These are phyloP conservation scores for Pseudeuparius sepicola DNA, from an alignment of 2,888 invertebrate genomes.

Conservation along the genomic window DNA sequence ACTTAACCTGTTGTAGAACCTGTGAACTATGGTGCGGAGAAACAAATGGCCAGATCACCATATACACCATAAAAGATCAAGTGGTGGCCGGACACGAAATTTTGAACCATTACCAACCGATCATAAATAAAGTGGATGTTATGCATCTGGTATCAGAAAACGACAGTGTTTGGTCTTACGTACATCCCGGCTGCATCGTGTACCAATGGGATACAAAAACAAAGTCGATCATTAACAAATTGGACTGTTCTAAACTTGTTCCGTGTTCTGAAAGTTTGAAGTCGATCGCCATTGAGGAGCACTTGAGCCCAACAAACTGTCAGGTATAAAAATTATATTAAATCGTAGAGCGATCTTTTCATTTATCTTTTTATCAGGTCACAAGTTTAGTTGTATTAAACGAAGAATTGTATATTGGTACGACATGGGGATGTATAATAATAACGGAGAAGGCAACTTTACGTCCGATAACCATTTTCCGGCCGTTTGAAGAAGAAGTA, in stretches of 20 bases:
- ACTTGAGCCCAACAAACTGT: slow-evolving; percentile 65
- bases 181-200: slow-evolving; percentile 78
- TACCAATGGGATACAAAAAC: slow-evolving; percentile 74
- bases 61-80: slow-evolving; percentile 62
- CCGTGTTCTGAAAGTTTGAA: slow-evolving; percentile 88
- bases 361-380: slow-evolving; percentile 42
- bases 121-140: slow-evolving; percentile 53
- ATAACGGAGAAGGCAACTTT: slow-evolving; percentile 74
- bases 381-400: slow-evolving; percentile 58
- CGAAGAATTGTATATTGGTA: slow-evolving; percentile 77
- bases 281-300: slow-evolving; percentile 84
- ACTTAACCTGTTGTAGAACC: slow-evolving; percentile 36
- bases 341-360: neutral
- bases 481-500: slow-evolving; percentile 79
- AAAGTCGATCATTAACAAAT: slow-evolving; percentile 59
- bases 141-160: slow-evolving; percentile 57
- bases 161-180: slow-evolving; percentile 65
- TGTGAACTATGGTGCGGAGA: slow-evolving; percentile 88
- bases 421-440: slow-evolving; percentile 90
- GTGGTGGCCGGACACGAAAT: slow-evolving; percentile 66
- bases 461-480: slow-evolving; percentile 83
- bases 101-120: slow-evolving; percentile 50
- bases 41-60: slow-evolving; percentile 64
- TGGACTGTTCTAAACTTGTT: slow-evolving; percentile 86
- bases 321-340: slow-evolving; percentile 42